Base-by-base conservation (phyloP, 1,140 invertebrate genomes). In the Neotoxoptera formosana region DNA sequence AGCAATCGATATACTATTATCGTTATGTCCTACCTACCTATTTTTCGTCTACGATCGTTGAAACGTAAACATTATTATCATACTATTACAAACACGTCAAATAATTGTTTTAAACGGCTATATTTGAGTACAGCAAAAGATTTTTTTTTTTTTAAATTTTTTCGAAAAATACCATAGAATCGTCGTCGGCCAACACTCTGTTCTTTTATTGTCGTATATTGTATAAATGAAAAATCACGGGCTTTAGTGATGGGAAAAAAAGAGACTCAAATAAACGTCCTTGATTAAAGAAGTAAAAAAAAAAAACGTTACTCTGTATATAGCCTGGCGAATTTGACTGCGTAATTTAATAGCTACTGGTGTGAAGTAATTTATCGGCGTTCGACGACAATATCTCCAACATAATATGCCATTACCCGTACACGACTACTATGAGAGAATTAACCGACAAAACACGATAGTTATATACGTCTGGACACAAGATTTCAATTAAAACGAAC, bases 401-500 rank as follows among this genome's bases (percentile, higher is more conserved):
- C 47, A 48, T n/a, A 88, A 48, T n/a, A 88, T 47, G 30, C 47
- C 47, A 47, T 47, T 87, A 87, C 30, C 30, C 45, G 25, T 47
- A 90, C 88, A 90, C 53, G 25, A 51, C 88, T 53, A 90, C 88
- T 41, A 56, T 87, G 48, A 34, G 51, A 34, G 86, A 88, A 88
- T 88, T 51, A 30, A 88, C 86, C 86, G 51, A 88, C 47, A 88
- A 88, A 51, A 88, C 86, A 88, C 47, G 47, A 88, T 88, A 51
- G 47, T 88, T 88, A n/a, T n/a, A n/a, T n/a, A 88, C 56, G 56
- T 30, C 36, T 45, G 60, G 90, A 91, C 90, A 91, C 56, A 48
- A 91, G 56, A 76, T 91, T 91, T 91, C 90, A 91, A 76, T 91
- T 91, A 91, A 91, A 91, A 34, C 90, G 90, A 90, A 91, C 90